phyloP scores from a whole-genome alignment of 2,113 vertebrate genomes.

The Sinosuthora webbiana region DNA sequence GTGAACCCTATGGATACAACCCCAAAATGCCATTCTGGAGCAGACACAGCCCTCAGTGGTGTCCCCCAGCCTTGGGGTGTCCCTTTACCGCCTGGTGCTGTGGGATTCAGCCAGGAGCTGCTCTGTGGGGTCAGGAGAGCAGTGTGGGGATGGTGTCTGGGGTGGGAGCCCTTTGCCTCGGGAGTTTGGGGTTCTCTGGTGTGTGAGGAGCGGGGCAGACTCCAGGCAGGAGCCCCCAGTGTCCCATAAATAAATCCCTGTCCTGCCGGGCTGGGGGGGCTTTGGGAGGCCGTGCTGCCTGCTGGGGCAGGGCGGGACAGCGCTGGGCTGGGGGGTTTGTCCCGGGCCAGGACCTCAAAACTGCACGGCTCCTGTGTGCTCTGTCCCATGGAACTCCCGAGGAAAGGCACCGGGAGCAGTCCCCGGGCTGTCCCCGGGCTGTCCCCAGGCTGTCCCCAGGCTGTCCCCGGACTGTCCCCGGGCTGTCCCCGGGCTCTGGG shows the following conservation, averaged over 20 bases:
- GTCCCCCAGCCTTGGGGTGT: fast-evolving
- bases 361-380: fast-evolving
- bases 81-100: neutral
- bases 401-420: neutral
- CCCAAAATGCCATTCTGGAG: fast-evolving
- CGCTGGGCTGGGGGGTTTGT: too few species aligned
- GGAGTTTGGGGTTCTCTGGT: neutral
- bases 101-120: fast-evolving
- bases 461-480: too few species aligned
- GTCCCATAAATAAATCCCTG: neutral
- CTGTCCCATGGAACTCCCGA: fast-evolving
- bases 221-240: fast-evolving
- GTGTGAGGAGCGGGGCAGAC: fast-evolving
- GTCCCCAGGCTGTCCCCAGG: too few species aligned
- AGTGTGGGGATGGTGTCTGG: neutral
- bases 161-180: too few species aligned
- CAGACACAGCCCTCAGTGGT: fast-evolving
- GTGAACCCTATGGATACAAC: fast-evolving
- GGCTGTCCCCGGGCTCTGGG: too few species aligned
- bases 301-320: too few species aligned
- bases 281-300: too few species aligned
- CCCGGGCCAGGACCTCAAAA: too few species aligned
- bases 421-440: too few species aligned
- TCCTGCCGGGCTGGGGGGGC: too few species aligned
- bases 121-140: neutral